Percentiles rank a stretch among this genome's conserved stretches.
phyloP scores from a whole-genome alignment of 2,797 vertebrate genomes.

The Discoglossus pictus region DNA sequence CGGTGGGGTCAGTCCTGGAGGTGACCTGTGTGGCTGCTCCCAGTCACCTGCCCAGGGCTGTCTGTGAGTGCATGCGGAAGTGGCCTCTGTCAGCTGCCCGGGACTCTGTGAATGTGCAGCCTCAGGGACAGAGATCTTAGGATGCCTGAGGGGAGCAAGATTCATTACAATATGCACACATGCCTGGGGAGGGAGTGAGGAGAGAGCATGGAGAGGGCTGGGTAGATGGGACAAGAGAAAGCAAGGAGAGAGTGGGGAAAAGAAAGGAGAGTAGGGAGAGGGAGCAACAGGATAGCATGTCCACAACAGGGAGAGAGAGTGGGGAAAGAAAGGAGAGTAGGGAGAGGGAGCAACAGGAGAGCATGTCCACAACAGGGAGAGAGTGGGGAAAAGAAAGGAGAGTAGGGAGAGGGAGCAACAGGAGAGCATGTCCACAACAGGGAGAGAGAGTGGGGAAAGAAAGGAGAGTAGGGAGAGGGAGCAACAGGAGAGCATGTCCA shows the following conservation, averaged over 20 bases:
- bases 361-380: too few species aligned
- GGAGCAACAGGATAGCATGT: too few species aligned
- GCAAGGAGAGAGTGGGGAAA: neutral
- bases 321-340: too few species aligned
- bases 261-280: too few species aligned
- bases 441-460: too few species aligned
- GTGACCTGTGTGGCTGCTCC: slow-evolving; percentile 8
- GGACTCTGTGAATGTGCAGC: slow-evolving; percentile 26
- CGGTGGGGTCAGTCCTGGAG: slow-evolving; percentile 5
- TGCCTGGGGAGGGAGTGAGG: slow-evolving; percentile 31
- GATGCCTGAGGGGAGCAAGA: slow-evolving; percentile 17
- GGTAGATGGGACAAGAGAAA: neutral
- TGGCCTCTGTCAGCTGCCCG: slow-evolving; percentile 16
- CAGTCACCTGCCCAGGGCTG: slow-evolving; percentile 17
- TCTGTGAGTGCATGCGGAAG: slow-evolving; percentile 12
- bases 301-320: too few species aligned
- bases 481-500: too few species aligned
- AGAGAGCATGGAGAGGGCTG: neutral
- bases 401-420: too few species aligned
- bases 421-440: too few species aligned
- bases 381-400: too few species aligned
- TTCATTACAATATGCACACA: slow-evolving; percentile 36
- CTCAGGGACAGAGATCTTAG: slow-evolving; percentile 20
- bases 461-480: too few species aligned
- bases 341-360: too few species aligned